Base-by-base conservation (phyloP, 1,140 invertebrate species). In the Hycleus cichorii region DNA sequence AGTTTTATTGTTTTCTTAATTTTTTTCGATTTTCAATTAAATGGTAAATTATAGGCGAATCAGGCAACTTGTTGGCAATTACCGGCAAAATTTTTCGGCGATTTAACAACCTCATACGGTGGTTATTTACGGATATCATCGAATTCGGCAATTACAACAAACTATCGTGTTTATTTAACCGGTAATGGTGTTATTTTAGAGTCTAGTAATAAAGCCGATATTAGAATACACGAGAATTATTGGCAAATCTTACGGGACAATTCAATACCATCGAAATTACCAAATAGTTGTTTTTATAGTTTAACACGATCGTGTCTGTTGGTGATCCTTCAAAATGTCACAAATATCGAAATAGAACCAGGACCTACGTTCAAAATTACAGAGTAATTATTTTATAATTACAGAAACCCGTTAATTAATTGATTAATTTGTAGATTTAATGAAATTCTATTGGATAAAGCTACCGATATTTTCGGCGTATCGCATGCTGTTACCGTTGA, bases 81-180 rank as follows among this genome's bases (percentile, higher is more conserved):
- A n/a, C 91, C 93, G 0, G 76, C 82, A 1, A 78, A 85, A 43
- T 94, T 97, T 74, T 78, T 89, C 2, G 93, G 92, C 2, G 95
- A 98, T 77, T 78, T 91, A 76, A 85, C 93, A 1, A 76, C 86
- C 39, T 97, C 95, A 0, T 99, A 98, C 72, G 95, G 94, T 60
- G 95, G 95, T 4, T 86, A 85, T 60, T 74, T 98, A 2, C 79
- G 88, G 12, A 57, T 69, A 48, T 53, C 43, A 6, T 42, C 51
- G 38, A 53, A 53, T 48, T 55, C 24, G 39, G 52, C 42, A 52
- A 40, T 32, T 7, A 7, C 32, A 4, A 5, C 4, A 52, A 39
- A 57, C 25, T 65, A 62, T 43, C 49, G 40, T 11, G 64, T 66
- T 4, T 60, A 57, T 39, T 48, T 68, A 8, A 60, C 58, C 18